These are phyloP conservation scores for Pollenia amentaria DNA, from an alignment of 2,888 invertebrate species.

Conservation along the genomic window DNA sequence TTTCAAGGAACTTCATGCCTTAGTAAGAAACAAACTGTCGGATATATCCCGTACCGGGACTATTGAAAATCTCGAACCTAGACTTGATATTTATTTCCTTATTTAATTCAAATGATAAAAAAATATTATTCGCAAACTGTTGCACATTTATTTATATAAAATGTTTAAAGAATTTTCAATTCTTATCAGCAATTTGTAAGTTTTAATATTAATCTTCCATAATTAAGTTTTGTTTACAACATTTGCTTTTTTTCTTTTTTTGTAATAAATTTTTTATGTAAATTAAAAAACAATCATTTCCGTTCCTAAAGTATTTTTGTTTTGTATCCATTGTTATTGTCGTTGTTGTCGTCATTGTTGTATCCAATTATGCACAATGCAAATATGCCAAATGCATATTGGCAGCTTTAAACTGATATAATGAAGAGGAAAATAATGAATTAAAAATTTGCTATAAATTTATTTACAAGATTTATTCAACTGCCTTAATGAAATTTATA, in stretches of 20 bases:
- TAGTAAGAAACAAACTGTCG: too few relatives aligned
- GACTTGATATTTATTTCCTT: too few relatives aligned
- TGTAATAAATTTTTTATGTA: conserved; percentile 36
- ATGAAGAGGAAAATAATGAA: neutral
- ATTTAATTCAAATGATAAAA: too few relatives aligned
- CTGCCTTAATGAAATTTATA: neutral
- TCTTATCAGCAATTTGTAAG: conserved; percentile 10
- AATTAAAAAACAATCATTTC: conserved; percentile 59
- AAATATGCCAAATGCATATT: conserved; percentile 23
- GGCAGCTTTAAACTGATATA: neutral
- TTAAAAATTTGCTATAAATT: conserved; percentile 9
- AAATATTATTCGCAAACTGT: too few relatives aligned
- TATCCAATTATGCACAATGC: conserved; percentile 43
- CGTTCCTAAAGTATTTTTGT: conserved; percentile 38
- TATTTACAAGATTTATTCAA: conserved; percentile 22
- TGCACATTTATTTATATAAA: neutral
- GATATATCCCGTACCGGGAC: too few relatives aligned
- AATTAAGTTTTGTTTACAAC: conserved; percentile 42
- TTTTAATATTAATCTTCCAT: conserved; percentile 19
- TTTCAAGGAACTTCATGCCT: too few relatives aligned
- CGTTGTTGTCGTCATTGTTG: conserved; percentile 28
- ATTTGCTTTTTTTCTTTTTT: conserved; percentile 12
- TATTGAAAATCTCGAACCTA: too few relatives aligned
- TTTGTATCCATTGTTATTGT: conserved; percentile 12
- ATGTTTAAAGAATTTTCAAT: conserved; percentile 19